Percentiles rank a stretch among this genome's conserved stretches.
Evolutionary conservation across 2,888 invertebrate species (phyloP).

Genomic region (Polymixis lichenea): DNA sequence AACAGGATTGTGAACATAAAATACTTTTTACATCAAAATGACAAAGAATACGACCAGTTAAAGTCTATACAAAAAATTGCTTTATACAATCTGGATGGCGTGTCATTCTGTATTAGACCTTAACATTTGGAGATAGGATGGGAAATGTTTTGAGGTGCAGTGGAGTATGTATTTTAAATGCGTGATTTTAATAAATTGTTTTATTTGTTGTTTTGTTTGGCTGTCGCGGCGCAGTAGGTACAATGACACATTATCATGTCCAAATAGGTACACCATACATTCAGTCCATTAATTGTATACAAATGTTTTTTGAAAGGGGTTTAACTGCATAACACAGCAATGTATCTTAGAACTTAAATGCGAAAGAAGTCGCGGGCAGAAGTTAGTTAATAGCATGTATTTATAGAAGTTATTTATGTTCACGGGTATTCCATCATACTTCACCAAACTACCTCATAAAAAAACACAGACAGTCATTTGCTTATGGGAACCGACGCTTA

Average conservation of each 20-base stretch:
- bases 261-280: slow-evolving; percentile 6
- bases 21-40: slow-evolving; percentile 57
- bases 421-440: background rate
- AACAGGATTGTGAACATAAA: slow-evolving; percentile 56
- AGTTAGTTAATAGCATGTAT: background rate
- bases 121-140: background rate
- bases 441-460: no score
- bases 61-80: slow-evolving; percentile 54
- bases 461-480: background rate
- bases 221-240: slow-evolving; percentile 12
- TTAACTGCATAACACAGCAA: background rate
- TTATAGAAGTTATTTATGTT: background rate
- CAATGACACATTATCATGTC: slow-evolving; percentile 23
- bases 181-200: slow-evolving; percentile 48
- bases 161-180: slow-evolving; percentile 39
- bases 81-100: slow-evolving; percentile 21
- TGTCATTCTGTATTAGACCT: slow-evolving; percentile 22
- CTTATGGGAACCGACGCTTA: slow-evolving; percentile 13
- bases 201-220: slow-evolving; percentile 40
- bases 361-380: background rate
- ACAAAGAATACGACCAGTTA: slow-evolving; percentile 62
- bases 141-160: slow-evolving; percentile 8
- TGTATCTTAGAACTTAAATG: background rate
- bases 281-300: slow-evolving; percentile 11
- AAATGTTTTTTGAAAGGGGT: slow-evolving; percentile 1